Evolutionary conservation across 2,113 vertebrate genomes (phyloP), one percentile per base, ranked within the genome.

Genomic region (Tricholaema leucomelas): DNA sequence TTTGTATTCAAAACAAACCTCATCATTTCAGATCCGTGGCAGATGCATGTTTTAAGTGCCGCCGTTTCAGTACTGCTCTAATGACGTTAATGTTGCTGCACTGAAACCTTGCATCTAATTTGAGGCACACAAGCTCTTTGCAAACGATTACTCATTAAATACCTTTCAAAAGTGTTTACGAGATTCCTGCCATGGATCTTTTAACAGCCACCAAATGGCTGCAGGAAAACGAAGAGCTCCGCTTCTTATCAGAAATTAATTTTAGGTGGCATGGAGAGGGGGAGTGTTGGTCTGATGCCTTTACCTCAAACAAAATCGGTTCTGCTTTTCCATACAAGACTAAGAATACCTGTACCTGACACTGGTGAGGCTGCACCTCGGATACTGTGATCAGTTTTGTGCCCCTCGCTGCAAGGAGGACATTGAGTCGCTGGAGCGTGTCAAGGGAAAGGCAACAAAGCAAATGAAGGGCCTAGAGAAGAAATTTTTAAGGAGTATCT

Each of bases 1-100:
- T 88, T 70, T 87, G 74, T 59, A 88, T 64, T 93, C 79, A 92
- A 55, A 94, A 91, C 63, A 93, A 92, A 78, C 33, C 38, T n/a
- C 82, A 60, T 90, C 38, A 76, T 72, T 91, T 91, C 82, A 90
- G 74, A 81, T 87, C 72, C 85, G 80, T 48, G 61, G 54, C 48
- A 59, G 70, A 71, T 88, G 54, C 44, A 61, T 90, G 90, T 84
- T 92, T 82, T 78, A 88, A 93, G 80, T 67, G 69, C 80, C 93
- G 48, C 56, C 84, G 82, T 94, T 94, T 96, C 86, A 70, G 81
- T 50, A 36, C 38, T 76, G 50, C 36, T 46, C 36, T 85, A 86
- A 75, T 40, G 14, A 18, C 64, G 44, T 85, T 91, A 79, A 81
- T n/a, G 25, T 28, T 88, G 71, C 78, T 77, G 66, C 44, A 71